These are phyloP conservation scores for Andinoacara biseriatus DNA, from an alignment of 2,113 vertebrate genomes.

Conservation along the genomic window DNA sequence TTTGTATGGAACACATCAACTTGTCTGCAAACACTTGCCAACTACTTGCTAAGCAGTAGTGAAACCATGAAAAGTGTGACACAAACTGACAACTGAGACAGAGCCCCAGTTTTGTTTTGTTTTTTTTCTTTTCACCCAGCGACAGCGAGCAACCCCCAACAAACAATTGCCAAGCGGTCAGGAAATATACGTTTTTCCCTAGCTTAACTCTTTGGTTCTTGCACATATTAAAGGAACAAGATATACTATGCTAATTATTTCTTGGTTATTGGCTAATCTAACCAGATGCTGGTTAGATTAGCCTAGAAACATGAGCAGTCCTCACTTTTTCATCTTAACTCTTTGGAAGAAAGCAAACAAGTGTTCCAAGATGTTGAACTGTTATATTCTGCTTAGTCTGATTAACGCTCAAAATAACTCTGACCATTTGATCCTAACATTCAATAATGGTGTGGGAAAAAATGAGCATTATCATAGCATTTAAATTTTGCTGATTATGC, in stretches of 20 bases:
- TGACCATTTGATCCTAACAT: not conserved
- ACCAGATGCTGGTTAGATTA: not conserved
- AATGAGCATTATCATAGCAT: not conserved
- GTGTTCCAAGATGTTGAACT: not conserved
- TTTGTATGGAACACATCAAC: not conserved
- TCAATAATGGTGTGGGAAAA: not conserved
- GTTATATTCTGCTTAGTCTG: not conserved
- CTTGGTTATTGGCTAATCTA: not conserved
- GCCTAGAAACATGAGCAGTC: not conserved
- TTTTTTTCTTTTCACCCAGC: too few relatives aligned
- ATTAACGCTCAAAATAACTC: not conserved
- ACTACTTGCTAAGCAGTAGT: not conserved
- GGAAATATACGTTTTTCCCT: too few relatives aligned
- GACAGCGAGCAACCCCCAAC: too few relatives aligned
- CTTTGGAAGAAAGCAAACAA: not conserved
- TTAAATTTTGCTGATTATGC: not conserved
- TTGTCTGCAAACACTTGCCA: not conserved
- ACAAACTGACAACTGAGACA: not conserved
- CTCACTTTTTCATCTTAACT: not conserved
- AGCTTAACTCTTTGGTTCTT: not conserved
- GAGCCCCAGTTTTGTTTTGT: too few relatives aligned
- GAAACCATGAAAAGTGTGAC: not conserved
- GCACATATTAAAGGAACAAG: not conserved
- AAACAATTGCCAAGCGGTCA: too few relatives aligned
- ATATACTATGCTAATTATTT: not conserved